Evolutionary conservation across 2,888 invertebrate species (phyloP), one percentile per base, ranked within the genome.

Genomic region (Odontocolon sp.): DNA sequence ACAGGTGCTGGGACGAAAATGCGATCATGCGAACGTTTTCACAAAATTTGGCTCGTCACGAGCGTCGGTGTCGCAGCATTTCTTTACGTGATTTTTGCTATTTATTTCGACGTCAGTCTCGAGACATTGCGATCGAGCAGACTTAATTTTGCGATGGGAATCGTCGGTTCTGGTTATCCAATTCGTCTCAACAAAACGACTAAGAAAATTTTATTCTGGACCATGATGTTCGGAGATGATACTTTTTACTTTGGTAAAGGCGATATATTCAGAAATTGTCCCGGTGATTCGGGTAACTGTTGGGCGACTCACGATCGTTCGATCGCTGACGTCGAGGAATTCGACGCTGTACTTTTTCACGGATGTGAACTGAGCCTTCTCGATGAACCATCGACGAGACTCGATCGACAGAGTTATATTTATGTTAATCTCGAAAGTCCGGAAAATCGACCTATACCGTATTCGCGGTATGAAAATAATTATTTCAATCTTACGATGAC

Each of bases 401-500:
- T 79, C 0, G 68, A 85, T 0, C 59, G 87, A 6, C 93, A 93
- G 84, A 79, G 84, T n/a, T 93, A 93, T 81, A 89, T 93, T 0
- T 93, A 91, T 78, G 90, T 91, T 0, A 85, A 91, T 36, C 86
- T 92, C 83, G 93, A 93, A 80, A 89, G 91, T 11, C 91, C 91
- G 9, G 77, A 71, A 0, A 85, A 89, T 69, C 77, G 85, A 1
- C 80, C 81, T 4, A 73, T 87, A 1, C 31, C 68, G 2, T 52
- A 80, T 23, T n/a, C 67, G 0, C 74, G 76, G 5, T 75, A 81
- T 50, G 81, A 86, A 4, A 68, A 83, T 5, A 80, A 88, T 31
- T 92, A 93, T 70, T 94, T 92, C 80, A 93, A 93, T 82, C 85
- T 91, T 75, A 93, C 93, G 1, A 92, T 93, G 92, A 92, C 92